Percentiles rank a stretch among this genome's conserved stretches.
Evolutionary conservation across 2,888 invertebrate species (phyloP).

Genomic region (Cataglyphis livida): DNA sequence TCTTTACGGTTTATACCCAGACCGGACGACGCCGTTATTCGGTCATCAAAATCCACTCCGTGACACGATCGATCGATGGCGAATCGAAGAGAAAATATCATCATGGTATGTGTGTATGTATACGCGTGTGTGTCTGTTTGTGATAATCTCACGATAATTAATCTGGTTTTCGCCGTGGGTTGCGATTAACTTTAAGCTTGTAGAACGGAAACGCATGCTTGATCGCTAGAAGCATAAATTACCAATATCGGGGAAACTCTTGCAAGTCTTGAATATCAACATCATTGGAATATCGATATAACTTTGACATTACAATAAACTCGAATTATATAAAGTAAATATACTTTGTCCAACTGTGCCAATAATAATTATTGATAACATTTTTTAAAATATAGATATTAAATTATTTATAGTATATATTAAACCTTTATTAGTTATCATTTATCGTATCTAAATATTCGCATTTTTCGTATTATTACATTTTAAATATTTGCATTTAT

Average conservation of each 20-base stretch:
- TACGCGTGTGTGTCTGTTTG: not conserved
- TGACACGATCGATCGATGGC: slow-evolving; percentile 1
- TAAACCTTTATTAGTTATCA: not conserved
- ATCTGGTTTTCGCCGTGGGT: not conserved
- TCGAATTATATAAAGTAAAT: slow-evolving; percentile 7
- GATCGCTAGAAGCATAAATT: slow-evolving; percentile 16
- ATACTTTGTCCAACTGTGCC: not conserved
- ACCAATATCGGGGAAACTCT: slow-evolving; percentile 2
- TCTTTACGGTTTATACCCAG: not conserved
- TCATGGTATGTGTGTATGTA: not conserved
- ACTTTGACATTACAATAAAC: slow-evolving; percentile 11
- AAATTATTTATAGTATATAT: not conserved
- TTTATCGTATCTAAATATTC: not conserved
- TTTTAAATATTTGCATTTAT: not conserved
- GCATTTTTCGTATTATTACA: too few species aligned
- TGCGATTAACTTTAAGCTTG: slow-evolving; percentile 18
- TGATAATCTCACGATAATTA: slow-evolving; percentile 30
- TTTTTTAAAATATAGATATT: not conserved
- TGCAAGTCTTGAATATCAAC: not conserved
- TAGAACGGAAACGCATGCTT: slow-evolving; percentile 14
- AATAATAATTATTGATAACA: not conserved
- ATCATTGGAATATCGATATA: not conserved
- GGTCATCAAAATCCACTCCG: slow-evolving; percentile 11
- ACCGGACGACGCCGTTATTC: slow-evolving; percentile 36
- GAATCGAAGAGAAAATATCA: slow-evolving; percentile 23